Base-by-base conservation (phyloP, 2,888 invertebrate genomes). In the Dryadula phaetusa region DNA sequence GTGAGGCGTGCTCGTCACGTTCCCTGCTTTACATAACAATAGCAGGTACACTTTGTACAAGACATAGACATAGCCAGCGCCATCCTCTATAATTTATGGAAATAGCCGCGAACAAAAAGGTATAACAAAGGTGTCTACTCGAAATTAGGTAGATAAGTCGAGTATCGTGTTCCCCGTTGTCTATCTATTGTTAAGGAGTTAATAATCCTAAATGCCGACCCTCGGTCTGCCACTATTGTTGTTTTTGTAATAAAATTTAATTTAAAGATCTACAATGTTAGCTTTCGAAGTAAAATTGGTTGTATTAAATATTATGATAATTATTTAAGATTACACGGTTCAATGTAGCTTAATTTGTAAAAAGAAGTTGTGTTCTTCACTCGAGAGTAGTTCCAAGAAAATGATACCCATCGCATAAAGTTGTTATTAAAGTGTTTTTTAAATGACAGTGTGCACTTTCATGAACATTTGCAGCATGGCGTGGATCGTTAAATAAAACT, bases 101-200 rank as follows among this genome's bases (percentile, higher is more conserved):
- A 90, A 92, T 90, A 84, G 84, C 88, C 87, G 84, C 86, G 81
- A 87, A 91, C 91, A 91, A 91, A 90, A 90, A 90, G 87, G 82
- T 82, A 82, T 82, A 85, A 92, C 92, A 90, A 90, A 89, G 90
- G 92, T 92, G 91, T 91, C 89, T 90, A 91, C 88, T 87, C 85
- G 82, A 91, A 88, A 92, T 90, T 90, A 89, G 90, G 86, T 89
- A 86, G 89, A 92, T 89, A 89, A 90, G 90, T 83, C 83, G 88
- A 77, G 76, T 83, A 79, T 82, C 81, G 80, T 84, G 86, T 87
- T 82, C 80, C 76, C 84, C 74, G 86, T 90, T 90, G 90, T 92
- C 80, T 84, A 82, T 77, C 83, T 74, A 83, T 88, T 87, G 88
- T 88, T 82, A 77, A 66, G 76, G 72, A 76, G 74, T 77, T 78